These are phyloP conservation scores for Anhinga anhinga DNA, from an alignment of 2,113 vertebrate species.

Conservation along the genomic window DNA sequence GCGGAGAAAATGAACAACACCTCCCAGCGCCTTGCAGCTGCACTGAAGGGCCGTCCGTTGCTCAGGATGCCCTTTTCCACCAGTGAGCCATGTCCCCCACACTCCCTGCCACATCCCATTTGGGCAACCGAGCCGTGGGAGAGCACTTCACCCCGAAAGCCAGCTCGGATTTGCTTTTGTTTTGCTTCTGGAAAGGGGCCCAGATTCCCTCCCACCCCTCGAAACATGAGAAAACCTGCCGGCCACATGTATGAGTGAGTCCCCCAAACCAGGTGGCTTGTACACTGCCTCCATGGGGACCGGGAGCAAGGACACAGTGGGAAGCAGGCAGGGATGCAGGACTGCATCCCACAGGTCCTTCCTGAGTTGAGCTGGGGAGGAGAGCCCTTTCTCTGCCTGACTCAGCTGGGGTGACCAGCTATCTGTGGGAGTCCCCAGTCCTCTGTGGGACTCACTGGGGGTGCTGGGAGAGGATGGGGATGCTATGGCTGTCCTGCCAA, in stretches of 20 bases:
- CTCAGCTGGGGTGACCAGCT: accelerated
- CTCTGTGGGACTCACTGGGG: background rate
- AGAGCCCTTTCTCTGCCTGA: background rate
- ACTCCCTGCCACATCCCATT: background rate
- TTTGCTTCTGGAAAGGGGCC: constrained; percentile 53
- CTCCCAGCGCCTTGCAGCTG: constrained; percentile 24
- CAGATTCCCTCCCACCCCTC: constrained; percentile 42
- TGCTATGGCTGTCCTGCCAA: background rate
- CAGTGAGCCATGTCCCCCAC: accelerated
- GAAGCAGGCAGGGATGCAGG: background rate
- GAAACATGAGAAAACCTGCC: constrained; percentile 21
- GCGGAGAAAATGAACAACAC: background rate
- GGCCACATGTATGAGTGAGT: constrained; percentile 9
- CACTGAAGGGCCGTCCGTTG: background rate
- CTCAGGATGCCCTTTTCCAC: background rate
- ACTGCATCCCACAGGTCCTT: accelerated
- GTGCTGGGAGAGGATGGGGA: background rate
- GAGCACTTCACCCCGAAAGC: background rate
- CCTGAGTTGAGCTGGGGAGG: background rate
- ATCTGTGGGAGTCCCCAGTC: background rate
- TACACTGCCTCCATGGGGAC: accelerated
- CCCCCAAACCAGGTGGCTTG: background rate
- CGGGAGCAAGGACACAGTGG: accelerated
- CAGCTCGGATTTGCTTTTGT: constrained; percentile 45
- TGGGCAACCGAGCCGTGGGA: background rate